These are phyloP conservation scores for Pseudomyrmex pallidus DNA, from an alignment of 1,140 invertebrate genomes.

Conservation along the genomic window DNA sequence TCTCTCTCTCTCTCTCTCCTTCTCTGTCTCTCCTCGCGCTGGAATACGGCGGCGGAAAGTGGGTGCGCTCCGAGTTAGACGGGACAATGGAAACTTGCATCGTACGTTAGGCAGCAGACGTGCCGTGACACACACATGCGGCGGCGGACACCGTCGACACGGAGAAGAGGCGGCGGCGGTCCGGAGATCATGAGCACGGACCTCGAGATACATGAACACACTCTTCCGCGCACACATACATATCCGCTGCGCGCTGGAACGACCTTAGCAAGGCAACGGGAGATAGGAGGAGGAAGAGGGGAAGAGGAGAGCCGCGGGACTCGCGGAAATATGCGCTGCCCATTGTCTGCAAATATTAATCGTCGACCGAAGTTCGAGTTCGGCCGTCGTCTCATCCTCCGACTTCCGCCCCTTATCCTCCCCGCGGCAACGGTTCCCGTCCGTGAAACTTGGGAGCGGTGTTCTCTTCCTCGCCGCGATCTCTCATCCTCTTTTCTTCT, in stretches of 20 bases:
- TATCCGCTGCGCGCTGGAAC: background rate
- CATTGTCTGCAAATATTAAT: conserved; percentile 79
- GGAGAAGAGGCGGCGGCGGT: conserved; percentile 5
- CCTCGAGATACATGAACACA: conserved; percentile 29
- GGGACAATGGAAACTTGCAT: conserved; percentile 79
- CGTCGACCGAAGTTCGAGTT: conserved; percentile 71
- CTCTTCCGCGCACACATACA: background rate
- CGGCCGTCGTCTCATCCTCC: conserved; percentile 44
- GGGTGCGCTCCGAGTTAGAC: conserved; percentile 67
- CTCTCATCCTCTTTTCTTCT: background rate
- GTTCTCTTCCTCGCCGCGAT: conserved; percentile 12
- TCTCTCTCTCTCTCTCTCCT: background rate
- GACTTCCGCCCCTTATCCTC: background rate
- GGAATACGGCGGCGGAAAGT: conserved; percentile 55
- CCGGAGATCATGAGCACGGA: conserved; percentile 59
- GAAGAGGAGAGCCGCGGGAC: conserved; percentile 39
- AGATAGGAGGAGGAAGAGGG: background rate
- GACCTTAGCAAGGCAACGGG: conserved; percentile 14
- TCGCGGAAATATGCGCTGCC: conserved; percentile 73
- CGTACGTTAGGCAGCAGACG: conserved; percentile 78
- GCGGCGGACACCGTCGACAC: conserved; percentile 24
- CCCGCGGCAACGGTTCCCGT: background rate
- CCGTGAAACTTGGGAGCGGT: conserved; percentile 47
- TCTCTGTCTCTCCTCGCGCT: background rate
- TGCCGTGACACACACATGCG: conserved; percentile 72